Base-by-base conservation (phyloP, 1,140 invertebrate species). In the Coenobita brevimanus region DNA sequence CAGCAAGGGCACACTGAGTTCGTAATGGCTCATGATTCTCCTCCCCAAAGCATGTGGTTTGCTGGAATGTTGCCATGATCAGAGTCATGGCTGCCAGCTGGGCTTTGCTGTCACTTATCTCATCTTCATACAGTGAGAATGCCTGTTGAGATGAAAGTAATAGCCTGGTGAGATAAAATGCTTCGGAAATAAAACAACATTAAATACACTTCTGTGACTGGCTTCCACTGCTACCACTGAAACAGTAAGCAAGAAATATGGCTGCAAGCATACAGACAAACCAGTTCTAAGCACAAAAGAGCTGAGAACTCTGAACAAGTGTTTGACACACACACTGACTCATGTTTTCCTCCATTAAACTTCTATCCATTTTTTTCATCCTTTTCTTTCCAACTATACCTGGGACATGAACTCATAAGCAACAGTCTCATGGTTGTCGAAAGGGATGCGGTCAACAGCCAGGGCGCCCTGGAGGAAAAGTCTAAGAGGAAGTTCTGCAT, bases 371-470 rank as follows among this genome's bases (percentile, higher is more conserved):
- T n/a, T n/a, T n/a, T n/a, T n/a, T n/a, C n/a, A n/a, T n/a, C n/a
- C n/a, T 2, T 54, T 54, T 15, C 41, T 10, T 13, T 1, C 15
- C 8, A 8, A 27, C 82, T 90, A 91, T 91, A 96, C 96, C 93
- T 99, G 98, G 36, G 98, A 99, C 92, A 99, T 96, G 92, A 99
- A 99, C 93, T 99, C 99, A 93, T 99, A 99, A 0, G 98, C 98
- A 0, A 99, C 96, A 57, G 97, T 97, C 93, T 99, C 98, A 92
- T 97, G 96, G 92, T 98, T 98, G 90, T 98, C 96, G 93, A 99
- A 99, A 4, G 95, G 94, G 80, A 99, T 98, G 92, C 97, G 95
- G 69, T 97, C 97, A 71, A 98, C 97, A 0, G 98, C 97, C 71
- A 99, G 92, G 0, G 98, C 98, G 2, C 98, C 98, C 93, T 99